These are phyloP conservation scores for Nestor notabilis DNA, from an alignment of 2,113 vertebrate species.

Conservation along the genomic window DNA sequence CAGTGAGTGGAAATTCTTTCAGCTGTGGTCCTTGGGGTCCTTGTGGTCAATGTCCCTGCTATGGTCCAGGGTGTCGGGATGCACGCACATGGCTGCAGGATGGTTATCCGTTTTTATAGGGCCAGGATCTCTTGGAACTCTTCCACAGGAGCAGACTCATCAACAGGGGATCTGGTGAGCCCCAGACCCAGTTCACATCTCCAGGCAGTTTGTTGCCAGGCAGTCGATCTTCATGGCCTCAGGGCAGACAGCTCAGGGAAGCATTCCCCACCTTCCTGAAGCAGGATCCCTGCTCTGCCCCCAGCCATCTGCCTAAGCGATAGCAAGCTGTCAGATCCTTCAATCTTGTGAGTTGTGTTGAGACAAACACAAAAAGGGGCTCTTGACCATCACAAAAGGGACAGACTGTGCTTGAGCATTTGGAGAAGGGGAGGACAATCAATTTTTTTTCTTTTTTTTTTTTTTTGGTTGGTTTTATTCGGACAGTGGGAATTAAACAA, in stretches of 20 bases:
- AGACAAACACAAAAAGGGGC: background rate
- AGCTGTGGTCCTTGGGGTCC: background rate
- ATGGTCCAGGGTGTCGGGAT: background rate
- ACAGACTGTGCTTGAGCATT: background rate
- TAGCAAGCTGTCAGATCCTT: background rate
- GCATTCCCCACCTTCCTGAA: background rate
- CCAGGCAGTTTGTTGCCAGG: background rate
- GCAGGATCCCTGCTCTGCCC: background rate
- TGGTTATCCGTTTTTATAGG: background rate
- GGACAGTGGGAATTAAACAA: background rate
- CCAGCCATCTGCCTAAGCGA: background rate
- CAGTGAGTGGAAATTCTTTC: background rate
- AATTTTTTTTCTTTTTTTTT: background rate
- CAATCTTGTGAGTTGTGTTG: background rate
- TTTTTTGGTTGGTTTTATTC: background rate
- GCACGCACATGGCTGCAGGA: background rate
- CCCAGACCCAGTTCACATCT: no score
- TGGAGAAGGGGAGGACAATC: background rate
- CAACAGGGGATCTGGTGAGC: background rate
- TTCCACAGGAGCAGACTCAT: background rate
- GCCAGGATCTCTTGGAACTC: background rate
- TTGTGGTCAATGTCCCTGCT: background rate
- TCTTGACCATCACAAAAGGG: background rate
- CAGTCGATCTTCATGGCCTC: background rate
- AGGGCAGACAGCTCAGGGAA: background rate